These are phyloP conservation scores for Aplysina aerophoba DNA, from an alignment of 37 sponge, comb jelly and placozoan genomes.

Conservation along the genomic window DNA sequence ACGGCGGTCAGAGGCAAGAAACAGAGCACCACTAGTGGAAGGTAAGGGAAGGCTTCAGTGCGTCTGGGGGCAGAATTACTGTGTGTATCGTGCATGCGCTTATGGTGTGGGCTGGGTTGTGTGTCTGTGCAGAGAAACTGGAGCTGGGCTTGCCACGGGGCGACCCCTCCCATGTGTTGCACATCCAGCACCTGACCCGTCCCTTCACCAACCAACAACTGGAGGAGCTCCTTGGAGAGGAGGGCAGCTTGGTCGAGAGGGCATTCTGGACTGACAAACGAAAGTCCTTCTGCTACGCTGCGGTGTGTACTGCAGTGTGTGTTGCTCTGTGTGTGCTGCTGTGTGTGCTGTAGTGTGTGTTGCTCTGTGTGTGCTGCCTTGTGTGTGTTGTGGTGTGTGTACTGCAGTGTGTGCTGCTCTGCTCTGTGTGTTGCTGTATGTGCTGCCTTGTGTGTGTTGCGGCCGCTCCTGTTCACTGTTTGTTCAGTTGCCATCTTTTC, in stretches of 20 bases:
- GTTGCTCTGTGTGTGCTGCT: too few relatives aligned
- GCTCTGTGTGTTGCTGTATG: background rate
- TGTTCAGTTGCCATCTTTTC: background rate
- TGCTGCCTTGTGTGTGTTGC: too few relatives aligned
- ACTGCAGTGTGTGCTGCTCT: constrained; percentile 56
- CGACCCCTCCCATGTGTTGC: constrained; percentile 63
- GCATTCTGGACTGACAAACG: constrained; percentile 88
- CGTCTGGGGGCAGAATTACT: too few relatives aligned
- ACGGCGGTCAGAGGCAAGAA: background rate
- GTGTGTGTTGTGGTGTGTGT: background rate
- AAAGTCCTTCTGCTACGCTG: constrained; percentile 83
- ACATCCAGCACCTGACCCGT: constrained; percentile 78
- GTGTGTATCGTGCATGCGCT: too few relatives aligned
- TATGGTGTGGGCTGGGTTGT: background rate
- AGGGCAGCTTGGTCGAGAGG: constrained; percentile 66
- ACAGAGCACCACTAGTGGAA: too few relatives aligned
- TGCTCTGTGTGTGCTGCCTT: too few relatives aligned
- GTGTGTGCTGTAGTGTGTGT: too few relatives aligned
- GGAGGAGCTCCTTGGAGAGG: constrained; percentile 64
- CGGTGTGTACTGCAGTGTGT: constrained; percentile 68
- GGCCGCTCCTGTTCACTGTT: too few relatives aligned
- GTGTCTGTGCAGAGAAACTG: constrained; percentile 7
- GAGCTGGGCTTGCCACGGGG: constrained; percentile 41
- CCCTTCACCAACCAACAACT: constrained; percentile 89
- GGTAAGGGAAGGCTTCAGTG: too few relatives aligned